Percentiles rank a stretch among this genome's conserved stretches.
These are phyloP conservation scores for Chalcosyrphus nemorum DNA, from an alignment of 2,888 invertebrate genomes.

Conservation along the genomic window DNA sequence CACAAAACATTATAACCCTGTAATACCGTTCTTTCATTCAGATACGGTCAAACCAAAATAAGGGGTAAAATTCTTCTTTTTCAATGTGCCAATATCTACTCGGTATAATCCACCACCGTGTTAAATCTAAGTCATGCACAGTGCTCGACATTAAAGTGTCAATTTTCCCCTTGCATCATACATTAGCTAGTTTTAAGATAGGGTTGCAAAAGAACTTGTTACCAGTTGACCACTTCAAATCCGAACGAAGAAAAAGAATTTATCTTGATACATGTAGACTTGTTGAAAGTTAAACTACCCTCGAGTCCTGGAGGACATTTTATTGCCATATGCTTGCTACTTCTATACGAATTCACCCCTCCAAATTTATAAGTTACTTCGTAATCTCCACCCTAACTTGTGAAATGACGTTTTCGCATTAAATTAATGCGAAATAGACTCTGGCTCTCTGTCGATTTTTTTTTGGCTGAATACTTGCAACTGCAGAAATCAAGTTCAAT, in stretches of 20 bases:
- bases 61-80: no score
- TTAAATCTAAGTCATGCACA: background rate
- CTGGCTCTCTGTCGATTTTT: no score
- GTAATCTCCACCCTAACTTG: background rate
- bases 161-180: background rate
- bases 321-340: conserved; percentile 46
- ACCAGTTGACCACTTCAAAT: conserved; percentile 35
- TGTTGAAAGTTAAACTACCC: conserved; percentile 48
- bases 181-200: conserved; percentile 20
- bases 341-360: conserved; percentile 35
- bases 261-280: conserved; percentile 37
- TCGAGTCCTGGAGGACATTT: conserved; percentile 41
- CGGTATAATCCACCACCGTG: background rate
- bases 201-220: conserved; percentile 11
- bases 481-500: background rate
- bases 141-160: background rate
- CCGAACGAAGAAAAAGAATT: background rate
- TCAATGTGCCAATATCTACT: no score
- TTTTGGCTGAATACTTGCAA: background rate
- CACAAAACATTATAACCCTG: no score
- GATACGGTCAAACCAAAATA: no score
- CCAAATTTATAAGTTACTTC: conserved; percentile 4
- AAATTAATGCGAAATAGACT: background rate
- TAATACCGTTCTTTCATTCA: no score
- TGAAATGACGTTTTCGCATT: background rate